A percentile compares a stretch with the other conserved stretches of the same genome.
Conservation (phyloP, 2,888 invertebrate genomes). For the Epirrhoe alternata region DNA sequence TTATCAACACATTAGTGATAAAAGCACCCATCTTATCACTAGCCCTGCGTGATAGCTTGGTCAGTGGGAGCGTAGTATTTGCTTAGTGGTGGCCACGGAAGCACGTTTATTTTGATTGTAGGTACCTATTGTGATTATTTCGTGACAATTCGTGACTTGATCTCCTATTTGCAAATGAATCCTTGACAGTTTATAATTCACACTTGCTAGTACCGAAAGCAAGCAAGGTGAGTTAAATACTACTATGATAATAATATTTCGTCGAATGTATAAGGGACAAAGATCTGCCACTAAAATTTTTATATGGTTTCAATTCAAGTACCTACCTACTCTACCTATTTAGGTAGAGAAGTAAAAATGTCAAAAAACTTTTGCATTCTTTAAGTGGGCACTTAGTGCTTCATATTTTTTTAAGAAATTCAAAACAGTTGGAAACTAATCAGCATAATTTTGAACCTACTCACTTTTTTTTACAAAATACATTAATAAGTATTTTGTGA, state of each 20-base stretch:
- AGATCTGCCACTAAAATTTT: background rate
- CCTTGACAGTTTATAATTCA: slow-evolving; percentile 13
- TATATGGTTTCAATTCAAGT: no score
- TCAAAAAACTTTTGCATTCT: no score
- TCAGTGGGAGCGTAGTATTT: slow-evolving; percentile 28
- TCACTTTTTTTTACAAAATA: no score
- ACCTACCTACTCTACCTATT: no score
- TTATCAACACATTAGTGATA: slow-evolving; percentile 26
- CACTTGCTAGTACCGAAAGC: background rate
- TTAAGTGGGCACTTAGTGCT: no score
- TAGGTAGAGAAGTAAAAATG: no score
- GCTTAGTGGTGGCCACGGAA: slow-evolving; percentile 16
- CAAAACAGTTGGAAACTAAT: no score
- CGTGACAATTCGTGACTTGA: slow-evolving; percentile 30
- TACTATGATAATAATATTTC: background rate
- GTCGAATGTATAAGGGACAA: no score
- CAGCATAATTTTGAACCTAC: no score
- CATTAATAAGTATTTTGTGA: no score
- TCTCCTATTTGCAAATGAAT: slow-evolving; percentile 10
- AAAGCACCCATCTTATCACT: slow-evolving; percentile 21
- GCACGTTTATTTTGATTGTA: slow-evolving; percentile 19
- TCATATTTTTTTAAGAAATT: no score
- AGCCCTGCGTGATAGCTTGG: slow-evolving; percentile 23
- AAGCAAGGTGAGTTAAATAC: background rate
- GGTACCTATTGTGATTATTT: slow-evolving; percentile 9